Evolutionary conservation across 2,113 vertebrate genomes (phyloP), one percentile per base, ranked within the genome.

Genomic region (Xyliphius kryptos): DNA sequence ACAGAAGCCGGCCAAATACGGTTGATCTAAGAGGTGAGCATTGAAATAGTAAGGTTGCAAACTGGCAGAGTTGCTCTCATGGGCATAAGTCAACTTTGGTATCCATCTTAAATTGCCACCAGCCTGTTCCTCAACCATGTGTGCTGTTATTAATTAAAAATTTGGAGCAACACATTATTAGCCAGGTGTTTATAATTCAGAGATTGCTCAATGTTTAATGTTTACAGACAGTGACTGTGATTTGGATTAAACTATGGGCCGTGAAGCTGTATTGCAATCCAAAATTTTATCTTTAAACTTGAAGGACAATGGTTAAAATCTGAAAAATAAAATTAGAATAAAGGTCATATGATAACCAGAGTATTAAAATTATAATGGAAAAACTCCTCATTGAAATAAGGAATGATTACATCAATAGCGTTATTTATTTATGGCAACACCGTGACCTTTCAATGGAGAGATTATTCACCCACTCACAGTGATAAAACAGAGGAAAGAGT

Each of bases 351-450:
- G 12, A 8, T n/a, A 21, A 41, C 12, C 7, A 43, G 2, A 9
- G 3, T 9, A 20, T 19, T 6, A 14, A 5, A 57, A 57, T 5
- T 14, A 56, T 12, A 40, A 56, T 20, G 32, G 54, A 56, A 57
- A 50, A 56, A 9, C 2, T 14, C 37, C 5, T 5, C 16, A 58
- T 53, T 57, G 5, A 38, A 54, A 13, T 40, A 9, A 40, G 32
- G 26, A 32, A 52, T 15, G 50, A 61, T 70, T 26, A 15, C 55
- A 53, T 26, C 9, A 56, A 14, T 11, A 7, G 53, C 41, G n/a
- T 5, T 51, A 37, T 58, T 64, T 63, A 20, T 70, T 58, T 56
- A 57, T 57, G 43, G 47, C 46, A 51, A n/a, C 21, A 26, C 41
- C 13, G 17, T 63, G 60, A 57, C 38, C 16, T 12, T 16, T 50